These are phyloP conservation scores for Biston betularia DNA, from an alignment of 2,888 invertebrate species.

Conservation along the genomic window DNA sequence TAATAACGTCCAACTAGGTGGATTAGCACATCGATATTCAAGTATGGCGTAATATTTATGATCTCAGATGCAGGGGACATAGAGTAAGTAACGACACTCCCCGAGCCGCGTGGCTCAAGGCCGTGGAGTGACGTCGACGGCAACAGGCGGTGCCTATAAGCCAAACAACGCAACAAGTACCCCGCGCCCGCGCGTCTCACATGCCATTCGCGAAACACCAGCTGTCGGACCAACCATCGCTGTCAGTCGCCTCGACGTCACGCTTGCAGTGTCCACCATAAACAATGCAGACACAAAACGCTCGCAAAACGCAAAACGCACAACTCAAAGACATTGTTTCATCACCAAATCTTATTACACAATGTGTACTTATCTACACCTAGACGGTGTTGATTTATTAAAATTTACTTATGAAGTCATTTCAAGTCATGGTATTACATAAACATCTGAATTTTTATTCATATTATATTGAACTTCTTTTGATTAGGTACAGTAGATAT, in stretches of 20 bases:
- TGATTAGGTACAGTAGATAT: no score
- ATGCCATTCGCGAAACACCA: slow-evolving; percentile 70
- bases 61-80: slow-evolving; percentile 33
- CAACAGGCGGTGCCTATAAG: slow-evolving; percentile 62
- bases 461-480: background rate
- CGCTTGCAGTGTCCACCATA: slow-evolving; percentile 11
- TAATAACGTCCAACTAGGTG: background rate
- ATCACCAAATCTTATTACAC: slow-evolving; percentile 24
- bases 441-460: background rate
- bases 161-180: slow-evolving; percentile 85
- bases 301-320: slow-evolving; percentile 1
- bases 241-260: slow-evolving; percentile 14
- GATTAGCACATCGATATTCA: slow-evolving; percentile 32
- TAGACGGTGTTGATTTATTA: slow-evolving; percentile 19
- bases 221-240: slow-evolving; percentile 50
- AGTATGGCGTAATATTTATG: slow-evolving; percentile 34
- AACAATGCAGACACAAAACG: slow-evolving; percentile 5
- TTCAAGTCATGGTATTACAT: background rate
- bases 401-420: slow-evolving; percentile 17
- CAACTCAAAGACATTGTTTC: slow-evolving; percentile 18
- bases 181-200: slow-evolving; percentile 69
- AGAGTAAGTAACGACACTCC: slow-evolving; percentile 55
- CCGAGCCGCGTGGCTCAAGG: slow-evolving; percentile 70
- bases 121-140: slow-evolving; percentile 74
- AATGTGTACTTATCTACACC: slow-evolving; percentile 18